A percentile compares a stretch with the other conserved stretches of the same genome.
Conservation (phyloP, 2,888 invertebrate genomes). For the Gortyna flavago region DNA sequence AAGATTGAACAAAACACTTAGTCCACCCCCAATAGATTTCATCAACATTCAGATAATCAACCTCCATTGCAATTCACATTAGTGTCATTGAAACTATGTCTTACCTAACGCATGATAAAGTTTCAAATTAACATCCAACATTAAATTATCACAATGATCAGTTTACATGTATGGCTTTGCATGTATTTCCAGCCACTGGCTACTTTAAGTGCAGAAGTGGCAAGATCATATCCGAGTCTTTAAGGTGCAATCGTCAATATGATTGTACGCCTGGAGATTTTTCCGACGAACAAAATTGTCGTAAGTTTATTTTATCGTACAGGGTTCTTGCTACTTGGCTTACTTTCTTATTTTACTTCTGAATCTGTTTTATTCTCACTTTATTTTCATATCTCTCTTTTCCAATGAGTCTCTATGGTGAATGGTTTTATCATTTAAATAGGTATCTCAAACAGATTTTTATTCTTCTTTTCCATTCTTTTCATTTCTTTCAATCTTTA, state of each 20-base stretch:
- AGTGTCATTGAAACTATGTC: conserved; percentile 26
- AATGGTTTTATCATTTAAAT: conserved; percentile 41
- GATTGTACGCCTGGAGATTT: conserved; percentile 92
- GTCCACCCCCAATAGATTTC: conserved; percentile 30
- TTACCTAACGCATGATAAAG: conserved; percentile 44
- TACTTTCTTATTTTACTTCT: conserved; percentile 58
- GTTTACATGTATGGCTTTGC: conserved; percentile 71
- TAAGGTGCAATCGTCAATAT: conserved; percentile 91
- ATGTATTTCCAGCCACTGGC: conserved; percentile 84
- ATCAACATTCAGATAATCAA: conserved; percentile 25
- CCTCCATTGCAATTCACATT: conserved; percentile 26
- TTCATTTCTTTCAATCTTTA: conserved; percentile 53
- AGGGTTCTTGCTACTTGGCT: conserved; percentile 58
- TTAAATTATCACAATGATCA: conserved; percentile 24
- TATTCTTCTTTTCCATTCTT: conserved; percentile 32
- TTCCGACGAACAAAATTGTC: conserved; percentile 94
- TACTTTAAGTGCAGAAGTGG: conserved; percentile 92
- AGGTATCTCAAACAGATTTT: conserved; percentile 12
- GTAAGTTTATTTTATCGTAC: conserved; percentile 89
- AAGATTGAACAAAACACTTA: conserved; percentile 28
- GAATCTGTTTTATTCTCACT: conserved; percentile 46
- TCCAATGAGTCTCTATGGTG: conserved; percentile 43
- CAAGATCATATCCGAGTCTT: conserved; percentile 89
- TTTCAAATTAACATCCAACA: conserved; percentile 24
- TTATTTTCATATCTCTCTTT: conserved; percentile 29